These are phyloP conservation scores for Scaptomyza flava DNA, from an alignment of 2,888 invertebrate species.

Conservation along the genomic window DNA sequence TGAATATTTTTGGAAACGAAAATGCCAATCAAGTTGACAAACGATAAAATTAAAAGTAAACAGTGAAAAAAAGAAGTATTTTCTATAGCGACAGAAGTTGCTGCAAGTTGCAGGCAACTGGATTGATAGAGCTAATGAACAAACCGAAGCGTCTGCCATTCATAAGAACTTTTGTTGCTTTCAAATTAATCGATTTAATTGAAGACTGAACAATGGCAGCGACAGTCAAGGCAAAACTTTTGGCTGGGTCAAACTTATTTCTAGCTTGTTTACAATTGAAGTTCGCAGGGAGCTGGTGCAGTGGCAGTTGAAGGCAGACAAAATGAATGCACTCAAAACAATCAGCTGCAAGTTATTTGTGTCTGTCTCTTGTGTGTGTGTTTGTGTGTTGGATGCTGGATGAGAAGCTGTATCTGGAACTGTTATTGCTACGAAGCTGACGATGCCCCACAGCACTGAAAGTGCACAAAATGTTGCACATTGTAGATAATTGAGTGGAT, in stretches of 20 bases:
- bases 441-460: conserved; percentile 44
- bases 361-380: conserved; percentile 20
- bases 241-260: conserved; percentile 38
- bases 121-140: conserved; percentile 52
- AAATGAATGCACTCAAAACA: conserved; percentile 48
- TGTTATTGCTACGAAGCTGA: conserved; percentile 32
- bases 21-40: conserved; percentile 35
- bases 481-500: conserved; percentile 61
- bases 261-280: conserved; percentile 63
- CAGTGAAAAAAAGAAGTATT: conserved; percentile 18
- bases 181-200: conserved; percentile 79
- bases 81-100: conserved; percentile 22
- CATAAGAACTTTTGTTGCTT: conserved; percentile 38
- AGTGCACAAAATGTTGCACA: conserved; percentile 64
- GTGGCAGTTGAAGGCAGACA: background rate
- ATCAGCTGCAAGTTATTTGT: conserved; percentile 51
- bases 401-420: conserved; percentile 12
- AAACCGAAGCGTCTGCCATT: conserved; percentile 45
- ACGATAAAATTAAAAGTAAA: conserved; percentile 22
- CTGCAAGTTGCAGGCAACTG: background rate
- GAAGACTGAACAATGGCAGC: conserved; percentile 43
- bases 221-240: conserved; percentile 40
- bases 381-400: conserved; percentile 49
- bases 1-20: conserved; percentile 9
- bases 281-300: conserved; percentile 25